Percentiles rank a stretch among this genome's conserved stretches.
These are phyloP conservation scores for Hucho hucho DNA, from an alignment of 2,113 vertebrate genomes.

Conservation along the genomic window DNA sequence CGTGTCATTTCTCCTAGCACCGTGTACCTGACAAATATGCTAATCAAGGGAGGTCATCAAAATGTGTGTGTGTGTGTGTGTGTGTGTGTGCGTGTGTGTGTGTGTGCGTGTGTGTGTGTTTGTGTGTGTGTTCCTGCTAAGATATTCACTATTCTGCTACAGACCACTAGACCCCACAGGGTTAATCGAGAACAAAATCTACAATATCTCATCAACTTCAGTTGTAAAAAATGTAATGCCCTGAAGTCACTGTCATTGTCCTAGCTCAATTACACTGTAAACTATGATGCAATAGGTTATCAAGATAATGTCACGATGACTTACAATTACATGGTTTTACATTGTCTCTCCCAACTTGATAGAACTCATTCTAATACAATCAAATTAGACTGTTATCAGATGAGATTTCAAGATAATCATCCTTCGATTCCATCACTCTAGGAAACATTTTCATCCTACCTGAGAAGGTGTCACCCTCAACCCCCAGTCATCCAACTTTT, in stretches of 20 bases:
- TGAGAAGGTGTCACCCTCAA: conserved; percentile 5
- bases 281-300: no score
- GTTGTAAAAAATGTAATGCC: no score
- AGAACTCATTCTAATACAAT: not conserved
- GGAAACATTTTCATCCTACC: conserved; percentile 28
- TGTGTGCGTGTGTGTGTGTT: not conserved
- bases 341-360: not conserved
- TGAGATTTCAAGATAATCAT: not conserved
- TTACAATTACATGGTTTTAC: not conserved
- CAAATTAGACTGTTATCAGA: not conserved
- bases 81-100: not conserved
- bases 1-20: no score
- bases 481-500: conserved; percentile 12
- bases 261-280: no score
- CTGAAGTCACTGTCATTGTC: no score
- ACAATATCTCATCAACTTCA: no score
- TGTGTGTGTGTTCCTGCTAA: not conserved
- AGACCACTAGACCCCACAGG: no score
- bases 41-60: no score
- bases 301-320: no score
- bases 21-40: no score
- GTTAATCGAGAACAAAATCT: no score
- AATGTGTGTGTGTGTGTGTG: not conserved
- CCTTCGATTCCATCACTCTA: not conserved
- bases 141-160: no score